Evolutionary conservation across 2,888 invertebrate species (phyloP).

Genomic region (Caenorhabditis japonica): DNA sequence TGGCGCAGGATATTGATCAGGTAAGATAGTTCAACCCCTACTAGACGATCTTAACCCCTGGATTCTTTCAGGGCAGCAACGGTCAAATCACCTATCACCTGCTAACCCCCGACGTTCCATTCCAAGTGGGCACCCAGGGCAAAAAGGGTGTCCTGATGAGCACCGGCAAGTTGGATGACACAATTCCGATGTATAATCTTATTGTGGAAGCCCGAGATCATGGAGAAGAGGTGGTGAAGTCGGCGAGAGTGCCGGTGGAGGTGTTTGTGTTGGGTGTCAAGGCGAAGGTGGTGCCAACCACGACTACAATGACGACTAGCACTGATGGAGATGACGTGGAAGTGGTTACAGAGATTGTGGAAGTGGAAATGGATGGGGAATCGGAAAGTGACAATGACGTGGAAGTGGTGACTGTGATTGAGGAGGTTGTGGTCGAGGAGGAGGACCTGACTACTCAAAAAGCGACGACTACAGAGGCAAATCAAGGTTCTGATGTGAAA

Average conservation of each 20-base stretch:
- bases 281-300: neutral
- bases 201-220: conserved; percentile 62
- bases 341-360: neutral
- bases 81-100: conserved; percentile 69
- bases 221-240: conserved; percentile 44
- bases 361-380: neutral
- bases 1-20: conserved; percentile 71
- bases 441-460: conserved; percentile 5
- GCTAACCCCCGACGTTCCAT: conserved; percentile 49
- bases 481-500: too few relatives aligned
- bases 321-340: conserved; percentile 1
- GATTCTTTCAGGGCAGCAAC: conserved; percentile 60
- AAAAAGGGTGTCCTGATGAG: conserved; percentile 43
- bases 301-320: neutral
- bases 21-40: too few relatives aligned
- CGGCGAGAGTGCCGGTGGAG: conserved; percentile 47
- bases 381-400: neutral
- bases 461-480: conserved; percentile 7
- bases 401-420: conserved; percentile 17
- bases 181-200: conserved; percentile 43
- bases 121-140: conserved; percentile 53
- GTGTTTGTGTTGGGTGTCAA: conserved; percentile 40
- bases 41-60: too few relatives aligned
- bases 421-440: conserved; percentile 4
- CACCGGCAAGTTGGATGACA: conserved; percentile 29